A percentile compares a stretch with the other conserved stretches of the same genome.
phyloP scores from a whole-genome alignment of 2,113 vertebrate genomes.

The Salminus brasiliensis region DNA sequence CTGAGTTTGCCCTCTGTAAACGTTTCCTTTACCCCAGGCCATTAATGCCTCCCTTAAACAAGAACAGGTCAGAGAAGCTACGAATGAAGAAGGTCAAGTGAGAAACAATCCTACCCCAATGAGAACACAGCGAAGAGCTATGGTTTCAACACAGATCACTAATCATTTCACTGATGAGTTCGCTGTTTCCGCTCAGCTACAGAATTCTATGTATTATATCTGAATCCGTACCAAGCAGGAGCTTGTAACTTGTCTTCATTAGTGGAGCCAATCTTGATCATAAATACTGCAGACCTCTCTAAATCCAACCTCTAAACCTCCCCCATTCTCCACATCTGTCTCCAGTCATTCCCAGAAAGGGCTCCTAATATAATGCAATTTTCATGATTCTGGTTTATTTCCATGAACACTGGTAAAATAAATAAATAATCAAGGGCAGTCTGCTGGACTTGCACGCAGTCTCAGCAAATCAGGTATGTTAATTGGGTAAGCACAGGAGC shows the following conservation, averaged over 20 bases:
- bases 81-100: conserved; percentile 16
- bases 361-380: conserved; percentile 57
- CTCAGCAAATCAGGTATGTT: conserved; percentile 61
- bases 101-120: neutral
- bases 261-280: conserved; percentile 18
- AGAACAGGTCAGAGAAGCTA: neutral
- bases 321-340: conserved; percentile 52
- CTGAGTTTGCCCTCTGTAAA: conserved; percentile 20
- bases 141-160: neutral
- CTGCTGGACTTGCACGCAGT: conserved; percentile 52
- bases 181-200: neutral
- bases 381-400: conserved; percentile 61
- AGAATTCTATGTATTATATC: neutral
- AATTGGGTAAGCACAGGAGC: conserved; percentile 62
- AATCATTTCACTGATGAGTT: conserved; percentile 26
- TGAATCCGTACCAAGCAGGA: conserved; percentile 5
- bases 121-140: conserved; percentile 2
- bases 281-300: conserved; percentile 36
- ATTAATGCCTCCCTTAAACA: conserved; percentile 11
- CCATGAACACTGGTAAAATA: conserved; percentile 45
- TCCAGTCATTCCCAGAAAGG: conserved; percentile 51
- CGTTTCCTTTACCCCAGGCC: conserved; percentile 11
- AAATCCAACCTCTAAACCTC: conserved; percentile 41
- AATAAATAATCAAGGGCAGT: conserved; percentile 42
- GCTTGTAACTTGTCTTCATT: conserved; percentile 13